Evolutionary conservation across 1,140 invertebrate genomes (phyloP), one percentile per base, ranked within the genome.

Genomic region (Drosophila busckii): DNA sequence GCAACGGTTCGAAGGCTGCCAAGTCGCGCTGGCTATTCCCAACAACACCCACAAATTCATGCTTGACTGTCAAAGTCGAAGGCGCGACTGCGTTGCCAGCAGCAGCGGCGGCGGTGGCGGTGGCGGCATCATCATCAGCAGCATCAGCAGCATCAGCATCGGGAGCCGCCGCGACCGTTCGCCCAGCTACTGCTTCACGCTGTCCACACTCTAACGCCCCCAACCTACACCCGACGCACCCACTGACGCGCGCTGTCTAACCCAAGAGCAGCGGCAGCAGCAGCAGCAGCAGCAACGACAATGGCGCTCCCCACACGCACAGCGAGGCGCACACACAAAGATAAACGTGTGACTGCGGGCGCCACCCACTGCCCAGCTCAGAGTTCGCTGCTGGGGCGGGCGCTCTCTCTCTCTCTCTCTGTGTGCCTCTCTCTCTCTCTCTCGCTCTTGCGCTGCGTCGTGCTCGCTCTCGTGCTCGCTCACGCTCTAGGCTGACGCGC

Each of bases 341-440:
- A 49, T 16, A 22, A 15, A 29, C n/a, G n/a, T n/a, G n/a, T n/a
- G n/a, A n/a, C 38, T 23, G 34, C 25, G 22, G 61, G 61, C 49
- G 66, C 66, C 64, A 68, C 49, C 64, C 65, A 64, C 48, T 20
- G 34, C 15, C 37, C 31, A 40, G 7, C 22, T 2, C 12, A 8
- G 4, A 19, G 13, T 4, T 9, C n/a, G 5, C 16, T 13, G 38
- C 12, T 40, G 16, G 15, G 16, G n/a, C n/a, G n/a, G n/a, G n/a
- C n/a, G n/a, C 34, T 9, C 8, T 19, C 6, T 15, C 38, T 25
- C 9, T 5, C 19, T 9, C 37, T n/a, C 19, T 8, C 20, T n/a
- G n/a, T n/a, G n/a, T n/a, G n/a, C n/a, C n/a, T n/a, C n/a, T n/a
- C 34, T 9, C 8, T 19, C 6, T 15, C 38, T 25, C 9, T 5